Conservation (phyloP, 1,140 invertebrate genomes). For the Geopemphigus sp. region DNA sequence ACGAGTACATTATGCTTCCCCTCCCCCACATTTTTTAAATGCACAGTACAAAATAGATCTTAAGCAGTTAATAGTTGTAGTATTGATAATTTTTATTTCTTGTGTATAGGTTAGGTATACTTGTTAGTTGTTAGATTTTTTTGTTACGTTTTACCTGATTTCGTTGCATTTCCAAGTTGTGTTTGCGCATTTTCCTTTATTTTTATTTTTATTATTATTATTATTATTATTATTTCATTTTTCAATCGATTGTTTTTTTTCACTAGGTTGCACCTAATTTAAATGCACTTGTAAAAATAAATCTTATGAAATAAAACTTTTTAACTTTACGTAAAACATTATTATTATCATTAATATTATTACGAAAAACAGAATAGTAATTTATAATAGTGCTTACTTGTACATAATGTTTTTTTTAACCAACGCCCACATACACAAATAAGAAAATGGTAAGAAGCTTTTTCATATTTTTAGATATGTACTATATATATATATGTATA, state of each 20-base stretch:
- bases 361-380: conserved; percentile 3
- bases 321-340: conserved; percentile 20
- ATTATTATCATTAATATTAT: conserved; percentile 38
- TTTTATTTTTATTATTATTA: conserved; percentile 44
- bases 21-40: conserved; percentile 26
- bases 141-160: conserved; percentile 49
- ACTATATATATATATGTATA: neutral
- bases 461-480: conserved; percentile 22
- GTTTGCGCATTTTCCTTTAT: conserved; percentile 47
- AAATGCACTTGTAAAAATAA: conserved; percentile 39
- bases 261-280: conserved; percentile 43
- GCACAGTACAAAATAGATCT: conserved; percentile 49
- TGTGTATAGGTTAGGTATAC: conserved; percentile 14
- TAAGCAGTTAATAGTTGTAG: conserved; percentile 18
- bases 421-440: neutral
- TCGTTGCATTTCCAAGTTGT: conserved; percentile 50
- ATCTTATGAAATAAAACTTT: neutral
- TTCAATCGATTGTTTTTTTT: conserved; percentile 21
- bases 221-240: conserved; percentile 44
- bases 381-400: conserved; percentile 16
- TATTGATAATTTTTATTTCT: conserved; percentile 27
- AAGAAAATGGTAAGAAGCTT: conserved; percentile 30
- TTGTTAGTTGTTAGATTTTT: conserved; percentile 38
- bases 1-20: conserved; percentile 18
- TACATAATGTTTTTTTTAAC: conserved; percentile 8